Evolutionary conservation across 2,888 invertebrate species (phyloP), one percentile per base, ranked within the genome.

Genomic region (Polylopha cassiicola): DNA sequence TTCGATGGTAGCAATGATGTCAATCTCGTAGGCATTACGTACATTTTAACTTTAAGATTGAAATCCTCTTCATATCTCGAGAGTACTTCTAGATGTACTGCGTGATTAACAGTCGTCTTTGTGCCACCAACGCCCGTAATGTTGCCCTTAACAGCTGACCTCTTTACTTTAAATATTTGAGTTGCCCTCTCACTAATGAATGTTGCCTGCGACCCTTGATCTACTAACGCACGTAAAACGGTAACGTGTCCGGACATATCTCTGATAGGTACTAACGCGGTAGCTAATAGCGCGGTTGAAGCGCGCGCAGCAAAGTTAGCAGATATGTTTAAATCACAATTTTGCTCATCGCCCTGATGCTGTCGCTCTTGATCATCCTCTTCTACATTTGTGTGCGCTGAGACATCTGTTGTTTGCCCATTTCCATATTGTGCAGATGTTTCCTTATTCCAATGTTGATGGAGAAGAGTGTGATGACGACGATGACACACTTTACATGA

Each of bases 21-120:
- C n/a, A 41, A 13, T 13, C 22, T 23, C 2, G 26, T 50, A 0
- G 37, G 14, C 41, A 50, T 47, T 1, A 54, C 45, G 11, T 50
- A 55, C n/a, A n/a, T n/a, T n/a, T n/a, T n/a, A n/a, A n/a, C n/a
- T n/a, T n/a, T n/a, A 6, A 29, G 17, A 7, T 9, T 29, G 18
- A 29, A 17, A 11, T 29, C 11, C 7, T 6, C n/a, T 1, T 29
- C 29, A 17, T 3, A 29, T 18, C 29, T 29, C 5, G 29, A 29
- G 3, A 10, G 29, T 18, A 29, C 9, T 5, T 29, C 17, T 3
- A 4, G 7, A 3, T 29, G 29, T 29, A 29, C 18, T 6, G 6
- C 4, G 18, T 18, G 3, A 3, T 8, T 9, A 11, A 28, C 8
- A 10, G 16, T 28, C 1, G 28, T 17, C n/a, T 16, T 17, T 2